phyloP scores from a whole-genome alignment of 2,888 invertebrate species.

The Hydrotaea cyrtoneurina region DNA sequence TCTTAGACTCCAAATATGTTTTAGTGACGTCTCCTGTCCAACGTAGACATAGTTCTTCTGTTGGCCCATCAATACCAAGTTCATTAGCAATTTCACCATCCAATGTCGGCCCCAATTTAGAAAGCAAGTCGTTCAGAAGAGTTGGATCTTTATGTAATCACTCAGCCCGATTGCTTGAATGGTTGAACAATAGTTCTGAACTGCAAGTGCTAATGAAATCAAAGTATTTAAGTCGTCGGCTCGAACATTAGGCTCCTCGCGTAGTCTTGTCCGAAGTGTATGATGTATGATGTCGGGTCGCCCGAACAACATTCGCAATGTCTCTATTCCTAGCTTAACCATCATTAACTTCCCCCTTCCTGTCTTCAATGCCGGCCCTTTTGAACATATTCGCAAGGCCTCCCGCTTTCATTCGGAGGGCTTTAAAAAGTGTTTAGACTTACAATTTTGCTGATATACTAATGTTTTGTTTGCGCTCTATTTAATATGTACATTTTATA shows the following conservation, averaged over 20 bases:
- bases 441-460: no score
- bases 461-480: no score
- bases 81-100: background rate
- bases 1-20: slow-evolving; percentile 16
- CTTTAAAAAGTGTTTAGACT: no score
- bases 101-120: slow-evolving; percentile 6
- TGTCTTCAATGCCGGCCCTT: slow-evolving; percentile 21
- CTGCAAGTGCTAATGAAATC: slow-evolving; percentile 34
- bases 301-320: slow-evolving; percentile 54
- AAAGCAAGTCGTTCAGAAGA: slow-evolving; percentile 1
- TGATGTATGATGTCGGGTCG: no score
- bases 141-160: slow-evolving; percentile 20
- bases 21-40: slow-evolving; percentile 42
- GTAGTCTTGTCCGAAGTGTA: slow-evolving; percentile 22
- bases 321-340: slow-evolving; percentile 40
- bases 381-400: no score
- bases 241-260: slow-evolving; percentile 31
- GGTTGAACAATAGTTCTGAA: slow-evolving; percentile 28
- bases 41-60: slow-evolving; percentile 18
- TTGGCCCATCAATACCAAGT: slow-evolving; percentile 29
- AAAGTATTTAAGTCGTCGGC: slow-evolving; percentile 42
- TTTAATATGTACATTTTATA: no score
- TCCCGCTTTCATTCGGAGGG: no score
- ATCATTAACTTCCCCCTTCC: slow-evolving; percentile 47
- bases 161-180: slow-evolving; percentile 23